phyloP scores from a whole-genome alignment of 2,797 vertebrate genomes.

The Schizopygopsis malacanthus region DNA sequence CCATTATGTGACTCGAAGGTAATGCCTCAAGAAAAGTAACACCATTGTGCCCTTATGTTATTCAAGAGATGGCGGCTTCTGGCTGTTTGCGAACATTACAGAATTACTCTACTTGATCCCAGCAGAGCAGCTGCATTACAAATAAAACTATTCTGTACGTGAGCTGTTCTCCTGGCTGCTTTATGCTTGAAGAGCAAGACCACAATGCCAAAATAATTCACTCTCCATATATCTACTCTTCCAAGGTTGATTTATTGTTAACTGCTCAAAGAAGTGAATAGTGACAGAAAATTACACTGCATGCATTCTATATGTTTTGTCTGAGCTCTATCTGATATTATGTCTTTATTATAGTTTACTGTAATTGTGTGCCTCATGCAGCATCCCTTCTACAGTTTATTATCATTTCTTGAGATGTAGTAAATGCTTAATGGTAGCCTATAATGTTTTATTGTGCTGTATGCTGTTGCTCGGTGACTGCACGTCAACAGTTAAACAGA shows the following conservation, averaged over 20 bases:
- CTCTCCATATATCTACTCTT: conserved; percentile 30
- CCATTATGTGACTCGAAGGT: conserved; percentile 11
- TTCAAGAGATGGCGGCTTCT: conserved; percentile 41
- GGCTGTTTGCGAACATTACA: conserved; percentile 41
- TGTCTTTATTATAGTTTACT: neutral
- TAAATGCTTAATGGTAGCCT: conserved; percentile 13
- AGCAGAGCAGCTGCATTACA: conserved; percentile 41
- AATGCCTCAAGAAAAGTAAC: conserved; percentile 27
- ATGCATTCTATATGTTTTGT: neutral
- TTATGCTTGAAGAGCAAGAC: conserved; percentile 43
- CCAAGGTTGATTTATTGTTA: conserved; percentile 37
- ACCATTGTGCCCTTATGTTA: conserved; percentile 30
- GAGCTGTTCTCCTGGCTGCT: conserved; percentile 7
- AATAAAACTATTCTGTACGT: conserved; percentile 43
- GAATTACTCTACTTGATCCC: conserved; percentile 59
- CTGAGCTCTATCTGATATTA: conserved; percentile 7
- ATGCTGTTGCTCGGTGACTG: neutral
- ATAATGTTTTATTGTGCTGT: conserved; percentile 22
- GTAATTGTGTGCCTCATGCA: neutral
- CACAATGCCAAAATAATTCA: conserved; percentile 51
- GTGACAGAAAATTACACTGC: neutral
- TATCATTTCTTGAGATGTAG: conserved; percentile 23
- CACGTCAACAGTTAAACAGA: conserved; percentile 17
- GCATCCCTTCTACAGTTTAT: neutral
- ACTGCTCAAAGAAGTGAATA: conserved; percentile 3